Conservation (phyloP, 2,888 invertebrate genomes). For the Drosophila leonis region DNA sequence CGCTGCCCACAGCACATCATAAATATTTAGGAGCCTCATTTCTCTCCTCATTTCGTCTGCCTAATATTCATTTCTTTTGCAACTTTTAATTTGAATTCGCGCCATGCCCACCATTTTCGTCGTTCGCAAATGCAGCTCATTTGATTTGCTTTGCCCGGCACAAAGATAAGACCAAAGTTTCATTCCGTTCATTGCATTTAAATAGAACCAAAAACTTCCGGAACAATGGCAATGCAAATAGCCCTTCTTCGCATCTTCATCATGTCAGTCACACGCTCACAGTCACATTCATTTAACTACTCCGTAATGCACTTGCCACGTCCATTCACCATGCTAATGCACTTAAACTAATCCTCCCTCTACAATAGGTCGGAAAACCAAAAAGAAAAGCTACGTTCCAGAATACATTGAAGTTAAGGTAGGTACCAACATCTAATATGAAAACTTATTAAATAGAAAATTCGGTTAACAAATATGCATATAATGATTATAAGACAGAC, state of each 20-base stretch:
- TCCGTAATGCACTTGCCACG: constrained; percentile 40
- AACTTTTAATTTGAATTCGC: constrained; percentile 78
- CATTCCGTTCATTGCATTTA: constrained; percentile 77
- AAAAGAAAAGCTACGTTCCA: constrained; percentile 72
- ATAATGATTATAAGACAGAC: background rate
- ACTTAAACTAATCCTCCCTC: constrained; percentile 6
- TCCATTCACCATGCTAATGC: constrained; percentile 44
- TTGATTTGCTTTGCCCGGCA: constrained; percentile 62
- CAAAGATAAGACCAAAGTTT: constrained; percentile 68
- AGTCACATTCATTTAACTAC: constrained; percentile 44
- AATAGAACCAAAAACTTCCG: constrained; percentile 58
- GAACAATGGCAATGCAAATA: constrained; percentile 65
- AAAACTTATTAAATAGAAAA: background rate
- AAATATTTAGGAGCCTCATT: constrained; percentile 83
- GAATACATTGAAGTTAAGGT: constrained; percentile 85
- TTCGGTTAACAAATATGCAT: background rate
- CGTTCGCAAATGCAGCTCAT: constrained; percentile 56
- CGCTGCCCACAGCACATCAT: constrained; percentile 69
- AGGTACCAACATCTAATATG: constrained; percentile 23
- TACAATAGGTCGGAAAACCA: constrained; percentile 74
- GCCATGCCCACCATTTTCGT: constrained; percentile 20
- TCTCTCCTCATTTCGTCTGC: constrained; percentile 51
- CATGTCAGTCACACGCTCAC: constrained; percentile 65
- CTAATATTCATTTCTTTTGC: constrained; percentile 77
- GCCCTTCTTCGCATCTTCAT: constrained; percentile 35